Percentiles rank a stretch among this genome's conserved stretches.
Evolutionary conservation across 2,113 vertebrate genomes (phyloP).

Genomic region (Burhinus bistriatus): DNA sequence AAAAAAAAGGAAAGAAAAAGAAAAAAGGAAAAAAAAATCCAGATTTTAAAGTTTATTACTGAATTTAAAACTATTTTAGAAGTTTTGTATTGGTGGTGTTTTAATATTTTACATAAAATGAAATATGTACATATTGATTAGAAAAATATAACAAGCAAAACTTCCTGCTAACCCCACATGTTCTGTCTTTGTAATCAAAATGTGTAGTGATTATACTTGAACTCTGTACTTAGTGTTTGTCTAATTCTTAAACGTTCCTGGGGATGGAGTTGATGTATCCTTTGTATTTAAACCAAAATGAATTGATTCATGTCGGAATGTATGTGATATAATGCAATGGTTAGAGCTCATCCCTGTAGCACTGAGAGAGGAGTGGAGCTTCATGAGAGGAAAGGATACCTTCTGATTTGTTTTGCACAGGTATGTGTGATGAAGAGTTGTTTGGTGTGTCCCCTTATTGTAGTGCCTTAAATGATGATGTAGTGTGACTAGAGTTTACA

Average conservation of each 20-base stretch:
- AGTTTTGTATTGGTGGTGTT: constrained; percentile 87
- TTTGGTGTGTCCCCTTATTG: constrained; percentile 81
- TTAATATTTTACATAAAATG: constrained; percentile 84
- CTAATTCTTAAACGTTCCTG: constrained; percentile 79
- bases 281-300: constrained; percentile 87
- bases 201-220: constrained; percentile 87
- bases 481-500: constrained; percentile 88
- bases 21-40: constrained; percentile 45
- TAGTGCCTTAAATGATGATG: constrained; percentile 88
- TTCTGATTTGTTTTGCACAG: constrained; percentile 86
- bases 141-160: constrained; percentile 80
- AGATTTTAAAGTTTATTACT: constrained; percentile 85
- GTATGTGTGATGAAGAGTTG: constrained; percentile 85
- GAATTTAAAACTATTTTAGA: constrained; percentile 86
- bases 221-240: constrained; percentile 84
- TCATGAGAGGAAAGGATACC: constrained; percentile 74
- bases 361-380: constrained; percentile 75
- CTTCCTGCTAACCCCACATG: constrained; percentile 80
- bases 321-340: constrained; percentile 82
- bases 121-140: constrained; percentile 85
- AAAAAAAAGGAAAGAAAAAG: background rate
- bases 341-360: constrained; percentile 84
- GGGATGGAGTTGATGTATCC: constrained; percentile 77
- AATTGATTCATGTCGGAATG: constrained; percentile 81
- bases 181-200: constrained; percentile 82